These are phyloP conservation scores for Lucilia cuprina DNA, from an alignment of 1,140 invertebrate species.

Conservation along the genomic window DNA sequence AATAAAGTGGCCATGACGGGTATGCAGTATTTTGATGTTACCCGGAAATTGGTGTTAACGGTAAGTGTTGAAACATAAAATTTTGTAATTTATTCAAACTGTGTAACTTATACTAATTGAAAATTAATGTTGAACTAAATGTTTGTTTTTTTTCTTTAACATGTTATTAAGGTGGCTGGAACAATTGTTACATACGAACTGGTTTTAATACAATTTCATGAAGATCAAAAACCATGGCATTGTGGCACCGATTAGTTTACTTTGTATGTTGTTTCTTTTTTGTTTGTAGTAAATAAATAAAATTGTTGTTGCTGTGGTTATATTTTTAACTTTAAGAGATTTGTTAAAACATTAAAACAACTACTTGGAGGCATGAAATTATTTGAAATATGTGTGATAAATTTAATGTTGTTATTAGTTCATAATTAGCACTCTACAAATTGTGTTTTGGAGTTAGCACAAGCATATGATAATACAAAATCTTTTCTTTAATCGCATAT, in stretches of 20 bases:
- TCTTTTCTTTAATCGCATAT: no score
- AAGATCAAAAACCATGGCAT: constrained; percentile 53
- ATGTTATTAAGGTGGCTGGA: constrained; percentile 62
- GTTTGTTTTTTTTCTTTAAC: not conserved
- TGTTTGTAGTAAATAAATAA: not conserved
- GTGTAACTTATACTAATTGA: not conserved
- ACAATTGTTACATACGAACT: constrained; percentile 73
- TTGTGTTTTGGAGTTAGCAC: no score
- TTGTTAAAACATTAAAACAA: not conserved
- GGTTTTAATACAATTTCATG: constrained; percentile 65
- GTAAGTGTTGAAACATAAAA: constrained; percentile 35
- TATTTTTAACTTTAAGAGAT: not conserved
- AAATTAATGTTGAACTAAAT: not conserved
- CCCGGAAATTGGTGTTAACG: constrained; percentile 68
- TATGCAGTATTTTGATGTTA: constrained; percentile 70
- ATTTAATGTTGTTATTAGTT: not conserved
- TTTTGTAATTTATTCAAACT: not conserved
- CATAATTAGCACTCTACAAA: not conserved
- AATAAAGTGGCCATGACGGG: constrained; percentile 69
- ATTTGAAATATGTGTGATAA: not conserved
- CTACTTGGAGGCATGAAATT: not conserved
- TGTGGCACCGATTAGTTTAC: constrained; percentile 38
- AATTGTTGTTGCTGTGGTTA: no score
- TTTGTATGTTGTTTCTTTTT: not conserved
- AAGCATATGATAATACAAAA: no score